Evolutionary conservation across 2,797 vertebrate species (phyloP), one percentile per base, ranked within the genome.

Genomic region (Limosa lapponica): DNA sequence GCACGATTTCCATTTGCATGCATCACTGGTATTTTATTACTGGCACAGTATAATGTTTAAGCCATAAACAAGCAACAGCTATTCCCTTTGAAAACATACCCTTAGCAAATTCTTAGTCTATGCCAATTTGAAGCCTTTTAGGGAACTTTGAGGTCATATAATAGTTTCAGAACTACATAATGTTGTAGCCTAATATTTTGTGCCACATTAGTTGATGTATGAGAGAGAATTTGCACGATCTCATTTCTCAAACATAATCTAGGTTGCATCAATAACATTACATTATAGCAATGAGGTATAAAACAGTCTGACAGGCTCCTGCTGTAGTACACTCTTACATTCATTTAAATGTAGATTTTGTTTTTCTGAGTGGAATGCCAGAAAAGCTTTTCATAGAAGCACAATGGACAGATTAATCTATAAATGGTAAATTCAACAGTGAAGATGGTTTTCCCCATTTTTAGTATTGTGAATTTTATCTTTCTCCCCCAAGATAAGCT

Each of bases 261-360:
- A 89, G 90, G 92, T 95, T 96, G 93, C 96, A 96, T 96, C 93
- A 95, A 94, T 96, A 96, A 90, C 88, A 92, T 96, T 96, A 95
- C 84, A 95, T 94, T 96, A 94, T 94, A 85, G 91, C 93, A 95
- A 95, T 96, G 94, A 96, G 91, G 88, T 96, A 96, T 96, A 96
- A 96, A 96, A 91, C 91, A 95, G 93, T 57, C 94, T 96, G 97
- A 95, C 92, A 93, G 93, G 82, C 90, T 95, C 96, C 94, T 92
- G 94, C 96, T 97, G 91, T 95, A 97, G 94, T 97, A 97, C 89
- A 90, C 82, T 91, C 95, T 97, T 94, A 93, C 89, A 84, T 96
- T 97, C 96, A 97, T 98, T 97, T 98, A 97, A 97, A 97, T 97
- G 96, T 97, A 97, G 96, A 97, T 97, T 97, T 97, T 97, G 96